A percentile compares a stretch with the other conserved stretches of the same genome.
These are phyloP conservation scores for Pseudoatta argentina DNA, from an alignment of 1,140 invertebrate species.

Conservation along the genomic window DNA sequence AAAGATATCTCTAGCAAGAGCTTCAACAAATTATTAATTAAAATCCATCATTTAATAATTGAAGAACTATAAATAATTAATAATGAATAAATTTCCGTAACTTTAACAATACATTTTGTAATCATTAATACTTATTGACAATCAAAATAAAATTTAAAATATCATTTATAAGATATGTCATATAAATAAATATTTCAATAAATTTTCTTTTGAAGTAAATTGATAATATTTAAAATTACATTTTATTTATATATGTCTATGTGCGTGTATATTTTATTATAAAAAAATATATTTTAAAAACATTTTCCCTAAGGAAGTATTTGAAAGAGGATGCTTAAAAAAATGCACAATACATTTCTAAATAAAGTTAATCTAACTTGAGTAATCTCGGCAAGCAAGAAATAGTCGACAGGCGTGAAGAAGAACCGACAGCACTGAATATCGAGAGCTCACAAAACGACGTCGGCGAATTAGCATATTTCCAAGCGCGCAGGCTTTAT, in stretches of 20 bases:
- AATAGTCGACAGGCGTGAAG: conserved; percentile 54
- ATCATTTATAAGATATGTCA: conserved; percentile 7
- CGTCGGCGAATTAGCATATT: conserved; percentile 59
- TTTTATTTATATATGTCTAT: background rate
- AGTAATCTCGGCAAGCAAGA: conserved; percentile 42
- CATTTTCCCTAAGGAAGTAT: background rate
- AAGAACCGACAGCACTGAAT: conserved; percentile 54
- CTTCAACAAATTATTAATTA: conserved; percentile 36
- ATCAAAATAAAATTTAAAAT: background rate
- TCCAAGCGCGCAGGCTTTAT: conserved; percentile 52
- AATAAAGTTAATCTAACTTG: conserved; percentile 46
- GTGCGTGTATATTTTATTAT: too few relatives aligned
- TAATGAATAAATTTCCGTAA: conserved; percentile 3
- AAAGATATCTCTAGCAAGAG: background rate
- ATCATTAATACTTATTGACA: conserved; percentile 4
- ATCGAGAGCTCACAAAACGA: conserved; percentile 56
- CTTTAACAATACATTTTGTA: conserved; percentile 28
- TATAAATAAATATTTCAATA: background rate
- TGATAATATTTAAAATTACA: conserved; percentile 4
- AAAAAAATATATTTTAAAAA: background rate
- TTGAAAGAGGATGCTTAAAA: background rate
- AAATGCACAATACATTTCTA: conserved; percentile 6
- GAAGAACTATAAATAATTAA: conserved; percentile 23
- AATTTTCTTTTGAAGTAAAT: background rate
- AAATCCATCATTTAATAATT: conserved; percentile 26